Evolutionary conservation across 1,140 invertebrate species (phyloP).

Genomic region (Archivesica marissinica): DNA sequence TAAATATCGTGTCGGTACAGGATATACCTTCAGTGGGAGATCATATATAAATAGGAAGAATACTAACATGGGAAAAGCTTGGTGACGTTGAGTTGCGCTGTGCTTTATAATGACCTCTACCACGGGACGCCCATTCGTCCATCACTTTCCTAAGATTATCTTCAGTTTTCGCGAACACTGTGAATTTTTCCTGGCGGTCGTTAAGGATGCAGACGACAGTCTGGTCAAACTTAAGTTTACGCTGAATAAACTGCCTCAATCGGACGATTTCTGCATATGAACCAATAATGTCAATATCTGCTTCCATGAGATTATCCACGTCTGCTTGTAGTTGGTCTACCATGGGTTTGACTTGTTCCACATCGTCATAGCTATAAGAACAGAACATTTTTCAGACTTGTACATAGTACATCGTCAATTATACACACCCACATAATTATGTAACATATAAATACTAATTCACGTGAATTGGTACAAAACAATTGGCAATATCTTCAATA

Average conservation of each 20-base stretch:
- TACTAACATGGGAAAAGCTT: slow-evolving; percentile 41
- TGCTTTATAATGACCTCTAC: not conserved
- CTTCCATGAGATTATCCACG: slow-evolving; percentile 26
- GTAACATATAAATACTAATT: too few species aligned
- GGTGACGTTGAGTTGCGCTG: not conserved
- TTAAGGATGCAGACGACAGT: slow-evolving; percentile 37
- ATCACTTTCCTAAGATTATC: slow-evolving; percentile 21
- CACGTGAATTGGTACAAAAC: too few species aligned
- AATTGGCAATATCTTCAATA: too few species aligned
- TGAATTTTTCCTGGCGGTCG: slow-evolving; percentile 7
- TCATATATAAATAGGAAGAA: too few species aligned
- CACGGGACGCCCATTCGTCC: slow-evolving; percentile 19
- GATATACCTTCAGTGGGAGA: too few species aligned
- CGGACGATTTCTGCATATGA: slow-evolving; percentile 34
- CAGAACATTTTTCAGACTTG: too few species aligned
- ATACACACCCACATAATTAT: too few species aligned
- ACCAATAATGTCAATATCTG: not conserved
- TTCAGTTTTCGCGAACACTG: slow-evolving; percentile 41
- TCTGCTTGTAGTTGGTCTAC: slow-evolving; percentile 32
- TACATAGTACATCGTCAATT: too few species aligned
- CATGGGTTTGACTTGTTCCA: slow-evolving; percentile 19
- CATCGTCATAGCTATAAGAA: slow-evolving; percentile 42
- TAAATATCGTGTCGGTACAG: too few species aligned
- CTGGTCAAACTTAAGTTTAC: slow-evolving; percentile 40
- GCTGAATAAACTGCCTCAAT: slow-evolving; percentile 36